Conservation (phyloP, 2,113 vertebrate genomes). For the Platysternon megacephalum region DNA sequence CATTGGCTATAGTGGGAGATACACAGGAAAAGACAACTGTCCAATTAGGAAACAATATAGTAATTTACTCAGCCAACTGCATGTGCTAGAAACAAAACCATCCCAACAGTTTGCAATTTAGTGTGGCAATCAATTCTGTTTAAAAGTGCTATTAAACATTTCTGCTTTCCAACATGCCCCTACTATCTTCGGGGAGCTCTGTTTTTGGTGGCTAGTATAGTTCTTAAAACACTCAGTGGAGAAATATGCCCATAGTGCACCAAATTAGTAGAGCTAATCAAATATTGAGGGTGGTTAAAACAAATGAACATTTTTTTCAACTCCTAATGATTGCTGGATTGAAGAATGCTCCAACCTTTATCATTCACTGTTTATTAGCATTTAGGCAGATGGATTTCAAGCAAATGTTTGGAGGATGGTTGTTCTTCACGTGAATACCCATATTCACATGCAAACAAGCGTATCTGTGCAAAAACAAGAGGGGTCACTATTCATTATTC, state of each 20-base stretch:
- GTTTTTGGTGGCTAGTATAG: not conserved
- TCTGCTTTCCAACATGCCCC: not conserved
- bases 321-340: not conserved
- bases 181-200: not conserved
- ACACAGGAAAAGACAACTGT: not conserved
- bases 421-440: not conserved
- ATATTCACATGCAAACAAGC: not conserved
- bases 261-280: not conserved
- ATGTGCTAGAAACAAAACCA: conserved; percentile 41
- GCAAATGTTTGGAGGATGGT: not conserved
- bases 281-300: not conserved
- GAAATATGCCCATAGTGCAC: accelerated
- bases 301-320: not conserved
- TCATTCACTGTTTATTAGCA: not conserved
- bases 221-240: not conserved
- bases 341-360: not conserved
- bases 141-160: conserved; percentile 35
- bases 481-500: not conserved
- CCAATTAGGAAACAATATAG: not conserved
- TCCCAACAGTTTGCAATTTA: conserved; percentile 4
- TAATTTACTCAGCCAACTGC: not conserved
- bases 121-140: conserved; percentile 4
- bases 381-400: not conserved
- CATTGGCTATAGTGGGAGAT: not conserved
- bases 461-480: not conserved